Evolutionary conservation across 2,797 vertebrate species (phyloP), one percentile per base, ranked within the genome.

Genomic region (Triplophysa bombifrons): DNA sequence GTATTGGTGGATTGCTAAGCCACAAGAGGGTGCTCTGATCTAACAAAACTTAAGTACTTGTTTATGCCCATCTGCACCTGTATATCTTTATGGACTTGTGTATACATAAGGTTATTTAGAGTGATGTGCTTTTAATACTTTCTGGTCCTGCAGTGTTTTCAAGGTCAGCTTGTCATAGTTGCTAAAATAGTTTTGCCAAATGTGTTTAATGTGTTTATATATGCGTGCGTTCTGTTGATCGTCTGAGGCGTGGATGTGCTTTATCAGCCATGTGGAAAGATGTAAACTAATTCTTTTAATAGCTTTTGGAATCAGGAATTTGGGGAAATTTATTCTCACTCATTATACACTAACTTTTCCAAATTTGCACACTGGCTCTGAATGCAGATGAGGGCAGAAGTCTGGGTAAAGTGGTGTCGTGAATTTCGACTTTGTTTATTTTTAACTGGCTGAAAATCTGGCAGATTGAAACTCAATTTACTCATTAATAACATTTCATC

Each of bases 1-100:
- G 46, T 13, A 14, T 3, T 4, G 1, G 9, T 20, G 2, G 48
- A 2, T 60, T 6, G 66, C 74, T 61, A 0, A 2, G 17, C 82
- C 90, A 88, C 84, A 69, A 87, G 90, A 78, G 85, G 89, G 90
- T 20, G 88, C 85, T 91, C 77, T 88, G 74, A 87, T 74, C 79
- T 44, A 76, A 78, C 56, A 44, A 55, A 67, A 77, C 11, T 56
- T 81, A 13, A 13, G 4, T 48, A 17, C 25, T 53, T 13, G 38
- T 78, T 38, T 51, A 74, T n/a, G 66, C 19, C 38, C 30, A 19
- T 19, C 30, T 64, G 46, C 7, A n/a, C 51, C 25, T 13, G 61
- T 50, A 46, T 46, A 25, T 3, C 19, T 22, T n/a, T 72, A 12
- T 73, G 20, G 48, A 66, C 34, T 48, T n/a, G 55, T 82, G 48